These are phyloP conservation scores for Mantis religiosa DNA, from an alignment of 2,888 invertebrate genomes.

Conservation along the genomic window DNA sequence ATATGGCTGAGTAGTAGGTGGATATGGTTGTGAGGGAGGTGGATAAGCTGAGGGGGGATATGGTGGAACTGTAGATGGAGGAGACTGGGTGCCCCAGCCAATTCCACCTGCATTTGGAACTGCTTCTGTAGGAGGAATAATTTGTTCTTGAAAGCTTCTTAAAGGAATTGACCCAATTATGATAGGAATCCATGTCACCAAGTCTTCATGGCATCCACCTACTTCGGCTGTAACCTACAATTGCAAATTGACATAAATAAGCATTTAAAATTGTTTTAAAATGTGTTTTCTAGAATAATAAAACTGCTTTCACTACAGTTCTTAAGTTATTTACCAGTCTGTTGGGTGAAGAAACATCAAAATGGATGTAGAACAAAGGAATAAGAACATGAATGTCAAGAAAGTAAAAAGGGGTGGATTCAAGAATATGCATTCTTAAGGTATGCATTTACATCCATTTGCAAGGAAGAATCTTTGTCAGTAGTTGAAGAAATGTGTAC, in stretches of 20 bases:
- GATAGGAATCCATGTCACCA: neutral
- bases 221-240: neutral
- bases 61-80: neutral
- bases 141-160: neutral
- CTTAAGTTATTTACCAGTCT: no score
- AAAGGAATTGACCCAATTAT: neutral
- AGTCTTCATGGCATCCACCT: neutral
- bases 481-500: no score
- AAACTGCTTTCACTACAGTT: no score
- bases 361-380: no score
- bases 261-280: neutral
- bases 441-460: no score
- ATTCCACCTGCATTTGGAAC: neutral
- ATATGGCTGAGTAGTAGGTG: no score
- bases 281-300: neutral
- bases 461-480: no score
- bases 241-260: neutral
- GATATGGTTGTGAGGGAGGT: no score
- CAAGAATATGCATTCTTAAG: no score
- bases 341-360: no score
- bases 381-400: no score
- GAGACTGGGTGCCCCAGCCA: neutral
- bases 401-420: no score
- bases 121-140: neutral
- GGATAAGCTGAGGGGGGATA: neutral